Base-by-base conservation (phyloP, 1,140 invertebrate genomes). In the Drosophila willistoni region DNA sequence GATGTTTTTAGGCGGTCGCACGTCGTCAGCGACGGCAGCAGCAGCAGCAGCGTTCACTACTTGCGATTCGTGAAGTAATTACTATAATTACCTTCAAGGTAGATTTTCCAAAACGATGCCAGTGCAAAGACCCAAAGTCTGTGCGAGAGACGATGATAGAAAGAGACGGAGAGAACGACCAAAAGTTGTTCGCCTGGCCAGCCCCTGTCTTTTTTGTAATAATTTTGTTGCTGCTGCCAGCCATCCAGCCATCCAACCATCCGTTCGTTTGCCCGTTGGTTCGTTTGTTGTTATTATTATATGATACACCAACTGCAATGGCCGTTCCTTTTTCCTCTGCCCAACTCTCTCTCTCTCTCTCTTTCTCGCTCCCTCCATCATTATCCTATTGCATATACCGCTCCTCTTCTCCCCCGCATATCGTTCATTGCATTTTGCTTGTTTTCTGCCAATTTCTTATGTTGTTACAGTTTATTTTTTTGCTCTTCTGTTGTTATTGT, bases 1-100 rank as follows among this genome's bases (percentile, higher is more conserved):
- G 87, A 90, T 90, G 83, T 87, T 90, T 86, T 90, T 90, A 90
- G 87, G 87, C 87, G 87, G 87, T 90, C 87, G 87, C 87, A 86
- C 87, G 87, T 90, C 87, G 89, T 85, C 87, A 86, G 78, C 87
- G 76, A 63, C 68, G 51, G 60, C 59, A 51, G 64, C 63, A 68
- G 44, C 56, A 72, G 72, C 65, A 74, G 79, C 82, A 76, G 77
- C 82, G 83, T 59, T 87, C 73, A 89, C 84, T 89, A 89, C 81
- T 86, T 91, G 90, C 90, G 85, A 91, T 91, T 91, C 90, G 90
- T 91, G 90, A 91, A 91, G 85, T 91, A 91, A 91, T 91, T 91
- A 91, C 90, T 91, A 91, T 91, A 91, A 91, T 91, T 91, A 91
- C 90, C 90, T 91, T 91, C 82, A 84, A 91, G 90, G 90, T 91